Percentiles rank a stretch among this genome's conserved stretches.
phyloP scores from a whole-genome alignment of 2,888 invertebrate genomes.

The Dioctria rufipes region DNA sequence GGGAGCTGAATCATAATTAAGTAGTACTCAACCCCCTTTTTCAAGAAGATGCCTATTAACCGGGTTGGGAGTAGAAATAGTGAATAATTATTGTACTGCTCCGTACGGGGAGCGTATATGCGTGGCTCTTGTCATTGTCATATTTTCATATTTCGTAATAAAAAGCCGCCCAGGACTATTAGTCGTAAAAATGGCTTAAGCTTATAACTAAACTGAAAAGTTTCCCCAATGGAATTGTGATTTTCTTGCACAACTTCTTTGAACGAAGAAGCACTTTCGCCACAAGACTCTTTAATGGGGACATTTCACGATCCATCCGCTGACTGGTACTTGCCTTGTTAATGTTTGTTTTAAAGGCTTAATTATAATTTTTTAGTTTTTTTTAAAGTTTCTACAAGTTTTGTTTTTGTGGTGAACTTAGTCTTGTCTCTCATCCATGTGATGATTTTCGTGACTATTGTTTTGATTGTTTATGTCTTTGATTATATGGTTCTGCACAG shows the following conservation, averaged over 20 bases:
- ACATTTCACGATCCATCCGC: constrained; percentile 52
- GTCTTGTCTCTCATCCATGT: constrained; percentile 13
- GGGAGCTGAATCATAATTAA: constrained; percentile 47
- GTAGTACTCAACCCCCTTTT: constrained; percentile 38
- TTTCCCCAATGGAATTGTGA: constrained; percentile 1
- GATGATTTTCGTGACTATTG: constrained; percentile 42
- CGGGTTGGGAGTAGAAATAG: neutral
- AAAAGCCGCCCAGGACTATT: constrained; percentile 32
- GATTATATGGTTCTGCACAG: constrained; percentile 9
- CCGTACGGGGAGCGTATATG: neutral
- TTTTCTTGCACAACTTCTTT: constrained; percentile 39
- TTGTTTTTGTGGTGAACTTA: constrained; percentile 33
- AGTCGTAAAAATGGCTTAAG: constrained; percentile 43
- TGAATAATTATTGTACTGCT: constrained; percentile 4
- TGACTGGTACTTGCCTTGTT: constrained; percentile 51
- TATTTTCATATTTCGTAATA: constrained; percentile 49
- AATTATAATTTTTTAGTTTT: constrained; percentile 40
- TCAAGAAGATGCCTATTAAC: constrained; percentile 42
- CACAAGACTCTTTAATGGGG: constrained; percentile 29
- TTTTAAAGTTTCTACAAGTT: constrained; percentile 23
- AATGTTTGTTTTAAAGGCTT: constrained; percentile 46
- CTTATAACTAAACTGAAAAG: neutral
- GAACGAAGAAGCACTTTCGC: neutral
- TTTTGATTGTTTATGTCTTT: neutral
- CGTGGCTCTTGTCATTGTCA: constrained; percentile 7